phyloP scores from a whole-genome alignment of 2,113 vertebrate genomes.

The Gambusia holbrooki region DNA sequence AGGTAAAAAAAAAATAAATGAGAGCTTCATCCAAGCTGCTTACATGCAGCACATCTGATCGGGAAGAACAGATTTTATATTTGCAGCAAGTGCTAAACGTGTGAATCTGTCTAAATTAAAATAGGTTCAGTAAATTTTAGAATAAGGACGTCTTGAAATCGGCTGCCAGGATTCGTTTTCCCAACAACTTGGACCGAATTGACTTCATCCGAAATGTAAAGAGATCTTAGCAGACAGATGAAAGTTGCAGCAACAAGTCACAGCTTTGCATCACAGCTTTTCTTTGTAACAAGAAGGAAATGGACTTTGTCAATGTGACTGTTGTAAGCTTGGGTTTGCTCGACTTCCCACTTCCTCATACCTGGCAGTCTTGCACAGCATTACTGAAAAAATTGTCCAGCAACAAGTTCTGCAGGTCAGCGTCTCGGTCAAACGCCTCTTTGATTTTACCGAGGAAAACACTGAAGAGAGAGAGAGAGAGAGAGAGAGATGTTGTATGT shows the following conservation, averaged over 20 bases:
- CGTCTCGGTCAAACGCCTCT: conserved; percentile 91
- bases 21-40: too few species aligned
- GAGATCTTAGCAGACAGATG: background rate
- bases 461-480: conserved; percentile 72
- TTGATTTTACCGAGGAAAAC: conserved; percentile 97
- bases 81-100: too few species aligned
- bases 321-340: conserved; percentile 28
- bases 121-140: background rate
- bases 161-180: background rate
- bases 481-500: conserved; percentile 3
- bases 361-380: conserved; percentile 91
- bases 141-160: background rate
- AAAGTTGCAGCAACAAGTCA: background rate
- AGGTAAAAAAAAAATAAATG: background rate
- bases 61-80: too few species aligned
- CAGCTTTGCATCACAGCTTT: conserved; percentile 20
- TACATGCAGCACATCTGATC: too few species aligned
- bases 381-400: conserved; percentile 91
- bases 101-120: background rate
- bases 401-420: conserved; percentile 89
- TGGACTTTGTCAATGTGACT: conserved; percentile 32
- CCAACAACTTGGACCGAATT: background rate
- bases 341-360: conserved; percentile 69
- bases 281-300: conserved; percentile 37
- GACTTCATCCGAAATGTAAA: background rate